These are phyloP conservation scores for Syngnathoides biaculeatus DNA, from an alignment of 2,113 vertebrate genomes.

Conservation along the genomic window DNA sequence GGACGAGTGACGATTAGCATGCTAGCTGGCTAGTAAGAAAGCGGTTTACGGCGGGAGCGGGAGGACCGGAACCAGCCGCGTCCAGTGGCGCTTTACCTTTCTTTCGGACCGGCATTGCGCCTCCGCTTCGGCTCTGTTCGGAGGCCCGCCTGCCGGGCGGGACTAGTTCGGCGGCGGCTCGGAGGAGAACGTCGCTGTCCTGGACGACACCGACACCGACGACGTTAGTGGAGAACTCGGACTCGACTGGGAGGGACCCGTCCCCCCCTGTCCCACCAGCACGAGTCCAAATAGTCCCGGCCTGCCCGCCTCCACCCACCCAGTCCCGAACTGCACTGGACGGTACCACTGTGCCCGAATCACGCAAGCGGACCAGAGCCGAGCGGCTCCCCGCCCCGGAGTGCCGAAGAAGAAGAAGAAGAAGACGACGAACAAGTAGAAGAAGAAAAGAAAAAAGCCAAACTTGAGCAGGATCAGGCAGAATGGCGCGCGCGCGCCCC, in stretches of 20 bases:
- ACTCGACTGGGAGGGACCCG: background rate
- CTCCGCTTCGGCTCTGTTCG: conserved; percentile 32
- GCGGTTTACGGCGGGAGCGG: conserved; percentile 40
- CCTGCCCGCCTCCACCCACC: background rate
- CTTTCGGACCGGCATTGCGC: conserved; percentile 86
- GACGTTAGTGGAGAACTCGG: background rate
- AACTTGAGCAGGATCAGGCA: background rate
- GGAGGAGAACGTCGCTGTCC: conserved; percentile 9
- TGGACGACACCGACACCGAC: background rate
- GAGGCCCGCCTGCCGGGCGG: conserved; percentile 11
- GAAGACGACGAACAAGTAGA: no score
- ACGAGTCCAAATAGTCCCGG: background rate
- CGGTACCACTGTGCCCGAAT: background rate
- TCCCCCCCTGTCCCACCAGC: background rate
- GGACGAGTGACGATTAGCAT: conserved; percentile 33
- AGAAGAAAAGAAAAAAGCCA: background rate
- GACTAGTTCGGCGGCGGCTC: background rate
- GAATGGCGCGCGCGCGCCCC: background rate
- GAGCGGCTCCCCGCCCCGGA: background rate
- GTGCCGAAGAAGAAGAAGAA: background rate
- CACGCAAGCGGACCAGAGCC: background rate
- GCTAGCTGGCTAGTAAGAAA: conserved; percentile 46
- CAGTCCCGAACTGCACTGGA: background rate
- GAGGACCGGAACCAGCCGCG: background rate
- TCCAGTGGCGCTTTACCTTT: conserved; percentile 78